Evolutionary conservation across 2,888 invertebrate species (phyloP), one percentile per base, ranked within the genome.

Genomic region (Metacarcinus magister): DNA sequence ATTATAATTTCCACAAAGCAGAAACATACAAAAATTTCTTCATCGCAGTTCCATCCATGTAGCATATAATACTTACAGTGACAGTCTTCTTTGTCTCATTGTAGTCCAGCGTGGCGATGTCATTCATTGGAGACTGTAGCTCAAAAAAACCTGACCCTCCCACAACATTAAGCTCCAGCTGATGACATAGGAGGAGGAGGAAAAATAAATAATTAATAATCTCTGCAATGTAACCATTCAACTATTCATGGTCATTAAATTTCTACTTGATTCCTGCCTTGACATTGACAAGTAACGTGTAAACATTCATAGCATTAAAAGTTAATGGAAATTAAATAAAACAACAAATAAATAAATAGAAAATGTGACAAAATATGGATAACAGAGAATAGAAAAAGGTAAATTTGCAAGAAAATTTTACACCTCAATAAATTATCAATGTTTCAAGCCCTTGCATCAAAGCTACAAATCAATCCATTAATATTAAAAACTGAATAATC

Each of bases 121-220:
- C 90, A 60, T 67, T 90, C 67, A 93, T 60, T 60, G 54, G 44
- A 8, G 94, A 67, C 28, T 95, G 93, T 1, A 97, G 75, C 54
- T 96, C 95, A 95, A 97, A 97, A 82, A 96, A 95, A n/a, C 97
- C 97, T 10, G 97, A 97, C 0, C 97, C 97, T 32, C 96, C 96
- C 32, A 60, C 44, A 16, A 97, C 75, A 16, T 16, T 60, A 10
- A 97, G 48, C 28, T 94, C 95, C 75, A 96, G 82, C 95, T 96
- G 94, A n/a, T 87, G 92, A 28, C 75, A 75, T 5, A 89, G 8
- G 28, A 54, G 39, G 89, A 44, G n/a, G 13, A 87, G 10, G 87
- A 23, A 8, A 87, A 48, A 48, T 48, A 8, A 48, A 48, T 48
- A 8, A 8, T 48, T 13, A 48, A 48, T 48, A 13, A 48, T 13